A percentile compares a stretch with the other conserved stretches of the same genome.
Evolutionary conservation across 1,140 invertebrate species (phyloP).

Genomic region (Nephotettix cincticeps): DNA sequence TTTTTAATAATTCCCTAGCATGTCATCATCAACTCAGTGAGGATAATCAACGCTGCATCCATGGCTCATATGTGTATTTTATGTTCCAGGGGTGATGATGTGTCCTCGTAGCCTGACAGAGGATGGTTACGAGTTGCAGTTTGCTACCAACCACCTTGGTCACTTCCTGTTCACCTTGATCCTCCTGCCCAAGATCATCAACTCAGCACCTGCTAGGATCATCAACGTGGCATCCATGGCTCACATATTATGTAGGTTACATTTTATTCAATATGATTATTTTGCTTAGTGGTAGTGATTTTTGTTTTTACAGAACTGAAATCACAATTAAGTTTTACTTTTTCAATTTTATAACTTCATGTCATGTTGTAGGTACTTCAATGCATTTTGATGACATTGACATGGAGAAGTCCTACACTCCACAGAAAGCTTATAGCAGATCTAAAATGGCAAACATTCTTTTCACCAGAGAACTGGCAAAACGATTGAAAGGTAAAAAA

Average conservation of each 20-base stretch:
- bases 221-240: slow-evolving; percentile 66
- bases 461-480: slow-evolving; percentile 64
- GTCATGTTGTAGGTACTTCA: slow-evolving; percentile 1
- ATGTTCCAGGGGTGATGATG: slow-evolving; percentile 37
- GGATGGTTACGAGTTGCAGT: slow-evolving; percentile 80
- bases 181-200: slow-evolving; percentile 62
- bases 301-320: too few species aligned
- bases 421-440: slow-evolving; percentile 64
- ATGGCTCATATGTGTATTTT: neutral
- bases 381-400: slow-evolving; percentile 42
- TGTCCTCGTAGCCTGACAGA: slow-evolving; percentile 50
- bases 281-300: too few species aligned
- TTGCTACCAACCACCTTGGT: slow-evolving; percentile 77
- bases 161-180: slow-evolving; percentile 84
- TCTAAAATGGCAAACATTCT: slow-evolving; percentile 76
- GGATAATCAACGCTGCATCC: too few species aligned
- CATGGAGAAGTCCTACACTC: slow-evolving; percentile 59
- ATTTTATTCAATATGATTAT: too few species aligned
- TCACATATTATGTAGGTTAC: slow-evolving; percentile 46
- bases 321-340: too few species aligned
- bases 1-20: neutral
- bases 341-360: too few species aligned
- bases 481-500: slow-evolving; percentile 56
- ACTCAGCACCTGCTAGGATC: slow-evolving; percentile 63
- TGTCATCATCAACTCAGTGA: too few species aligned